A percentile compares a stretch with the other conserved stretches of the same genome.
phyloP scores from a whole-genome alignment of 2,113 vertebrate genomes.

The Oceanites oceanicus region DNA sequence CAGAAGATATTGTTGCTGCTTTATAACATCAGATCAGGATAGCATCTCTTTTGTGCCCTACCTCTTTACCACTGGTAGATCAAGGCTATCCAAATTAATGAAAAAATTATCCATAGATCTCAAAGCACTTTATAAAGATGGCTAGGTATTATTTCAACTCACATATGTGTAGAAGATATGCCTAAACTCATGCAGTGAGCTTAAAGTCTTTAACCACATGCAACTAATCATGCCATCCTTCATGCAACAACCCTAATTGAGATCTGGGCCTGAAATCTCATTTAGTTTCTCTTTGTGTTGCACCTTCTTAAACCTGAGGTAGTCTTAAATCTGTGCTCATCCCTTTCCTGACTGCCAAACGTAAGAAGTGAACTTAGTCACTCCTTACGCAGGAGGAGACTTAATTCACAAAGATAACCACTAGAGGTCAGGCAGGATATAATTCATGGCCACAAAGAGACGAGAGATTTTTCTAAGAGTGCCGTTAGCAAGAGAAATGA shows the following conservation, averaged over 20 bases:
- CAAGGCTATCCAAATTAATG: background rate
- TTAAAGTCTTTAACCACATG: background rate
- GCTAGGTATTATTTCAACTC: background rate
- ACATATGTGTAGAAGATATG: background rate
- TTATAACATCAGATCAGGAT: background rate
- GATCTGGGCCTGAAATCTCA: background rate
- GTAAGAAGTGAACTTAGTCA: background rate
- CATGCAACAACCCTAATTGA: background rate
- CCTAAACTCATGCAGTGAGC: background rate
- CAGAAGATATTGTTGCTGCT: background rate
- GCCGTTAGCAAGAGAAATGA: background rate
- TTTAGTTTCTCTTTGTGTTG: background rate
- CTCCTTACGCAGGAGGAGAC: fast-evolving
- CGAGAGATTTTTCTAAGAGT: fast-evolving
- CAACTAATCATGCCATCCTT: background rate
- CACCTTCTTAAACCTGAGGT: background rate
- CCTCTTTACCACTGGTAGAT: background rate
- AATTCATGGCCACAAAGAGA: background rate
- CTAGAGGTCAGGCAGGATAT: slow-evolving; percentile 56
- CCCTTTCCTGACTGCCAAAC: background rate
- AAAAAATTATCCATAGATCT: background rate
- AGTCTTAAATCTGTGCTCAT: background rate
- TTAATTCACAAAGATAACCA: background rate
- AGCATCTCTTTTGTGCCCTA: background rate
- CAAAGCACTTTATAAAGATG: background rate